Percentiles rank a stretch among this genome's conserved stretches.
These are phyloP conservation scores for Gephyroberyx darwinii DNA, from an alignment of 2,797 vertebrate genomes.

Conservation along the genomic window DNA sequence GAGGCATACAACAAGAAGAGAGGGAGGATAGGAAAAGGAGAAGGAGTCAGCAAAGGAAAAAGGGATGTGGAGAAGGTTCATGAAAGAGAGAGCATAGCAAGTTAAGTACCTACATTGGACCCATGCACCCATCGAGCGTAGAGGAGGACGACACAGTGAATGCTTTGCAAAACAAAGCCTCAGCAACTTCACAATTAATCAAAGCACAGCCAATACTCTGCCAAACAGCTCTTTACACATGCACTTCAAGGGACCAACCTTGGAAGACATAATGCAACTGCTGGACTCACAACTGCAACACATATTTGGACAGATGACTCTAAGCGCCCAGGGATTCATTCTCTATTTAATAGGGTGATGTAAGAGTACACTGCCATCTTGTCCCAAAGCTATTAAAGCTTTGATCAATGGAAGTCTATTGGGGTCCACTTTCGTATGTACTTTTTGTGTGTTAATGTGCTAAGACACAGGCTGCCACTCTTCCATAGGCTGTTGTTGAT, in stretches of 20 bases:
- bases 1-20: conserved; percentile 52
- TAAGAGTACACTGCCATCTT: conserved; percentile 44
- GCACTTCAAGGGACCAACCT: conserved; percentile 20
- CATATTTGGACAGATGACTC: conserved; percentile 39
- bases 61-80: conserved; percentile 36
- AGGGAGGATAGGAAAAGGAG: conserved; percentile 39
- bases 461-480: conserved; percentile 68
- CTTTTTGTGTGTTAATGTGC: conserved; percentile 71
- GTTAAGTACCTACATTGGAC: conserved; percentile 18
- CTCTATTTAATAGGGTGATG: conserved; percentile 46
- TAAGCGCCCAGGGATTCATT: conserved; percentile 36
- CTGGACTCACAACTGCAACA: conserved; percentile 32
- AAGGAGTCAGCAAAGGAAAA: conserved; percentile 41
- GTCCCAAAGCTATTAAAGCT: conserved; percentile 50
- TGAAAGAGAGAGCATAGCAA: conserved; percentile 5
- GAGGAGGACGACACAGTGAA: conserved; percentile 19
- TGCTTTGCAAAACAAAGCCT: conserved; percentile 48
- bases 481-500: conserved; percentile 61
- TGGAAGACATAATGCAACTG: conserved; percentile 38
- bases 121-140: conserved; percentile 1
- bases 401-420: conserved; percentile 51
- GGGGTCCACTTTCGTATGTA: conserved; percentile 33
- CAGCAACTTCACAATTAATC: conserved; percentile 36
- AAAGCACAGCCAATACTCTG: conserved; percentile 20
- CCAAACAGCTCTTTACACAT: conserved; percentile 26